Evolutionary conservation across 2,797 vertebrate species (phyloP).

Genomic region (Sarcoramphus papa): DNA sequence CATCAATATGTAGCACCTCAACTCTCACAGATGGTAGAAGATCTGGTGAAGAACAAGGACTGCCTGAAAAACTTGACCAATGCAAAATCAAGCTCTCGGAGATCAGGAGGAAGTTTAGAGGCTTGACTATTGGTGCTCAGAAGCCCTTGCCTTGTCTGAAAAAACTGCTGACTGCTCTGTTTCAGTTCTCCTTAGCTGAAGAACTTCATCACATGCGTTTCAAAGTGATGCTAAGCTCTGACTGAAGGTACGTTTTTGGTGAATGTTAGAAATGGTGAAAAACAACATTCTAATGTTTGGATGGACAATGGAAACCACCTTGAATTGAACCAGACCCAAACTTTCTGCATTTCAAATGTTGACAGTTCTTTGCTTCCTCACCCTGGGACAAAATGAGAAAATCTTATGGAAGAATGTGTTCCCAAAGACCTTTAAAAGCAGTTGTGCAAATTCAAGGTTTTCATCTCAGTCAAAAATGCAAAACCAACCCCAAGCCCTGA

Average conservation of each 20-base stretch:
- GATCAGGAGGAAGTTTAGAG: neutral
- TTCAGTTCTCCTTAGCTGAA: neutral
- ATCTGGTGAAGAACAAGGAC: neutral
- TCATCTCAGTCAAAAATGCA: neutral
- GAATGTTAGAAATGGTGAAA: neutral
- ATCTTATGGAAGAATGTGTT: neutral
- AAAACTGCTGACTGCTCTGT: neutral
- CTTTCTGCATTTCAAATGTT: neutral
- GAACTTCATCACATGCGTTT: neutral
- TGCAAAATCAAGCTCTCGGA: neutral
- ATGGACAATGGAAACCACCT: neutral
- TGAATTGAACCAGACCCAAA: neutral
- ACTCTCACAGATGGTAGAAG: neutral
- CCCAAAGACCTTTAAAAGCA: neutral
- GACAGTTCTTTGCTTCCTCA: neutral
- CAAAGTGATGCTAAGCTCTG: neutral
- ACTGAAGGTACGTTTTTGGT: neutral
- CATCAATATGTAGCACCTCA: neutral
- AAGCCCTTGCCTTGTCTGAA: neutral
- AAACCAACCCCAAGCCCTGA: neutral
- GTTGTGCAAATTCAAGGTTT: neutral
- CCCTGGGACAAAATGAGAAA: neutral
- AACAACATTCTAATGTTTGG: neutral
- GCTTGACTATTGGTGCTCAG: neutral
- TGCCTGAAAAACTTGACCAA: neutral